These are phyloP conservation scores for Sylvilagus bachmani DNA, from an alignment of 2,113 vertebrate genomes.

Conservation along the genomic window DNA sequence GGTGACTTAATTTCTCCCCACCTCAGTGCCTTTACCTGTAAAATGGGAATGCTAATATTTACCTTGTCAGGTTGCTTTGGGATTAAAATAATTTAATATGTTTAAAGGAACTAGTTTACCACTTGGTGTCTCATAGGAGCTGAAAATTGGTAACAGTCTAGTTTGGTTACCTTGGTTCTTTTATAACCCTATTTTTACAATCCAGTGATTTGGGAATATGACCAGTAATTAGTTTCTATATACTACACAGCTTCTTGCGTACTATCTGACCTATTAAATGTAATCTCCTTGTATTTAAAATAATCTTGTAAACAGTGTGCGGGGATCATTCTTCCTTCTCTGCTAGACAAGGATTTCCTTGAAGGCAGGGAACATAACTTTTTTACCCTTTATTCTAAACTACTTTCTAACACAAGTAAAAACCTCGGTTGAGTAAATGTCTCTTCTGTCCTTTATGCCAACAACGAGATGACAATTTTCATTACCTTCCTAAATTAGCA, in stretches of 20 bases:
- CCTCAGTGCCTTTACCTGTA: neutral
- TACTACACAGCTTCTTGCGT: neutral
- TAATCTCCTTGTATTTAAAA: slow-evolving; percentile 22
- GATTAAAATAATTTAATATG: slow-evolving; percentile 35
- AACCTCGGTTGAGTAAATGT: slow-evolving; percentile 22
- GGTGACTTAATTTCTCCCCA: slow-evolving; percentile 30
- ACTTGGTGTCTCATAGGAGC: neutral
- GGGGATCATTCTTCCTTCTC: slow-evolving; percentile 27
- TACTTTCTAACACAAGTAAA: slow-evolving; percentile 20
- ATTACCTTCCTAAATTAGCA: slow-evolving; percentile 42
- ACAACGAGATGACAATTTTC: slow-evolving; percentile 33
- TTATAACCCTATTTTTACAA: neutral
- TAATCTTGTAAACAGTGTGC: slow-evolving; percentile 33
- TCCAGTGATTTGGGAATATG: neutral
- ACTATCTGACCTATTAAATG: neutral
- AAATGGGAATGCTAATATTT: slow-evolving; percentile 40
- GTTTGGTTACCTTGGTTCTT: neutral
- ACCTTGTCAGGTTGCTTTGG: neutral
- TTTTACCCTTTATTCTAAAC: neutral
- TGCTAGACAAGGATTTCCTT: slow-evolving; percentile 29
- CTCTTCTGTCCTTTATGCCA: slow-evolving; percentile 30
- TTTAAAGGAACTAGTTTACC: slow-evolving; percentile 28
- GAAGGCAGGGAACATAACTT: slow-evolving; percentile 20
- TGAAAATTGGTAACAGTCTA: neutral
- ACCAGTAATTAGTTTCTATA: neutral